Base-by-base conservation (phyloP, 2,888 invertebrate species). In the Odontocerum albicorne region DNA sequence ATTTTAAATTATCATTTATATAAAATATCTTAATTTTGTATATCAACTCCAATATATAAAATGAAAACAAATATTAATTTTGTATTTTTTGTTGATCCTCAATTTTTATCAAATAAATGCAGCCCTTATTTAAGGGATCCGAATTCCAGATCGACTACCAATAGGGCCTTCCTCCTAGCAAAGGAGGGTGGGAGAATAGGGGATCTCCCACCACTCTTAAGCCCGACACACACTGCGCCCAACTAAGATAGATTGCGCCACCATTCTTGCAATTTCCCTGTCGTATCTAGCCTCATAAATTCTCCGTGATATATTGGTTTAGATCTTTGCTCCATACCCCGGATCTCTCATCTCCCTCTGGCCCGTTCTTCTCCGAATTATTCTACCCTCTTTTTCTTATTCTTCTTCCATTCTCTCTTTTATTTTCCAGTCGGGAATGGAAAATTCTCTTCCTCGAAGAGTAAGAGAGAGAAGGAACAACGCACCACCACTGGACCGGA, bases 241-340 rank as follows among this genome's bases (percentile, higher is more conserved):
- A 85, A 85, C 85, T 84, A 85, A 88, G 88, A 89, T 88, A 88
- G 88, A 88, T 89, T 87, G 87, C 87, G 84, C 86, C 86, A 86
- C 87, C 88, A 88, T 89, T 88, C 88, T 89, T 88, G 88, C 89
- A 89, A 89, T 89, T 88, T 89, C 88, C 87, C 88, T 88, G 89
- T 89, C 89, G 88, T 88, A 88, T 87, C 87, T 87, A 85, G 82
- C 85, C 84, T 85, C 87, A 86, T 89, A 88, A 88, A 89, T 88
- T 86, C 83, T 79, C 80, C 75, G 86, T 88, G 88, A 88, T 86
- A 86, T 88, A 88, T 87, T 82, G 84, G 75, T 75, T 74, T 65
- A 77, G 78, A 77, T 78, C 77, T 75, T 60, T 62, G 60, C 60
- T 60, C 57, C 47, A 49, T 33, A 49, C 49, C 42, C 32, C 36